A percentile compares a stretch with the other conserved stretches of the same genome.
These are phyloP conservation scores for Girardinus metallicus DNA, from an alignment of 2,797 vertebrate genomes.

Conservation along the genomic window DNA sequence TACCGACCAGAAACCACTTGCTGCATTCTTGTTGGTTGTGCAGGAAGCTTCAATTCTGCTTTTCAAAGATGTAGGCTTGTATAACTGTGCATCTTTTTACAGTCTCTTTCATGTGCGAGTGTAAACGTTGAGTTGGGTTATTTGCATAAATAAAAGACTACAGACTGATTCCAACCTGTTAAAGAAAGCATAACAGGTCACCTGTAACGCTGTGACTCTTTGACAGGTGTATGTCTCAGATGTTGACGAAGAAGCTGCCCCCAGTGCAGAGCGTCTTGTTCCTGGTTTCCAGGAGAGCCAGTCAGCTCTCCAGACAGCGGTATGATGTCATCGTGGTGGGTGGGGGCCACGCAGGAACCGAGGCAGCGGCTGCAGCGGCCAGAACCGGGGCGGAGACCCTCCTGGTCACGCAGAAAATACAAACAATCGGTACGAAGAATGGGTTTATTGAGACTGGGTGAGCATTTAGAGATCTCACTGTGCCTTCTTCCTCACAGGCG, in stretches of 20 bases:
- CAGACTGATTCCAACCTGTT: too few relatives aligned
- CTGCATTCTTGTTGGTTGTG: too few relatives aligned
- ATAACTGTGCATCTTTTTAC: too few relatives aligned
- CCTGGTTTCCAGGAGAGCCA: conserved; percentile 44
- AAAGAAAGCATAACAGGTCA: too few relatives aligned
- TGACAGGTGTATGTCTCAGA: conserved; percentile 59
- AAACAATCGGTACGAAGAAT: conserved; percentile 85
- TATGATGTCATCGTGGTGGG: conserved; percentile 87
- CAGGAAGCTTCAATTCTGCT: too few relatives aligned
- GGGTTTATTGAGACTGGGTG: background rate
- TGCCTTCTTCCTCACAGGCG: conserved; percentile 75
- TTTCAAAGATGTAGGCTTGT: too few relatives aligned
- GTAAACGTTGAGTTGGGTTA: too few relatives aligned
- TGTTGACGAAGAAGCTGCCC: conserved; percentile 70
- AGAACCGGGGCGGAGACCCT: conserved; percentile 87
- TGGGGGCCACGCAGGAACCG: conserved; percentile 85
- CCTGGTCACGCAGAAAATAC: conserved; percentile 89
- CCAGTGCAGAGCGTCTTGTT: conserved; percentile 44
- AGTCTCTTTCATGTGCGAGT: too few relatives aligned
- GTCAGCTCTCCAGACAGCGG: conserved; percentile 53
- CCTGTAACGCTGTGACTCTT: background rate
- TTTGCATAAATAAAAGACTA: too few relatives aligned
- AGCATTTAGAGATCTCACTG: background rate
- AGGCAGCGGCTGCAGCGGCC: conserved; percentile 85
- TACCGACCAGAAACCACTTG: too few relatives aligned